Conservation (phyloP, 2,113 vertebrate species). For the Megatriorchis doriae region DNA sequence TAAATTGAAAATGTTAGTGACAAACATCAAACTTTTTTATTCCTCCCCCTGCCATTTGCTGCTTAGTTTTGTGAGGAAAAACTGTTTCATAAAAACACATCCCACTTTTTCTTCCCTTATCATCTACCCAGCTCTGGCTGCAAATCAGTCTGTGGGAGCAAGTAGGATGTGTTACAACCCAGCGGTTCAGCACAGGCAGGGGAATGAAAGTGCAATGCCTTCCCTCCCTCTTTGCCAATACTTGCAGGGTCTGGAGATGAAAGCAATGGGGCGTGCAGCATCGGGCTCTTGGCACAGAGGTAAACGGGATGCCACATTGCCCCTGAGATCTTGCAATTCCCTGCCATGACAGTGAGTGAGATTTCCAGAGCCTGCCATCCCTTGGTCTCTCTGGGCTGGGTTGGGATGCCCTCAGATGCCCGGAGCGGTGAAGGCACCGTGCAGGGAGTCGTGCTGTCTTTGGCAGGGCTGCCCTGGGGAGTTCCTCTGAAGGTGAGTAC, state of each 20-base stretch:
- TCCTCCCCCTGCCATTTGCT: background rate
- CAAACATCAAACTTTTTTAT: background rate
- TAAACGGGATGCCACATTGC: background rate
- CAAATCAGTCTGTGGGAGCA: background rate
- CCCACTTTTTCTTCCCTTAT: background rate
- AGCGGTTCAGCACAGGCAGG: background rate
- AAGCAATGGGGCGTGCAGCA: accelerated
- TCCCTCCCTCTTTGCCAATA: background rate
- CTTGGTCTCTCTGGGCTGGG: background rate
- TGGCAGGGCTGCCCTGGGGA: background rate
- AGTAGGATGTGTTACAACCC: background rate
- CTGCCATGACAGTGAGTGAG: accelerated
- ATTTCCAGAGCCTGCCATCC: background rate
- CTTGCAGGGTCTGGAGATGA: background rate
- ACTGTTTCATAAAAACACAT: background rate
- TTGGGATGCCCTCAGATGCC: background rate
- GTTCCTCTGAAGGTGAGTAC: background rate
- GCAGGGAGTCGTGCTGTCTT: background rate
- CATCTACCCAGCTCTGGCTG: background rate
- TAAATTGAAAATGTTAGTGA: background rate
- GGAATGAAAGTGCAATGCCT: background rate
- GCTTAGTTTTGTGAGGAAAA: background rate
- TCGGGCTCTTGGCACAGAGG: background rate
- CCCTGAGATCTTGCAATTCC: background rate
- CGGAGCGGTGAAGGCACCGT: accelerated